Percentiles rank a stretch among this genome's conserved stretches.
These are phyloP conservation scores for Fulmarus glacialis DNA, from an alignment of 2,113 vertebrate genomes.

Conservation along the genomic window DNA sequence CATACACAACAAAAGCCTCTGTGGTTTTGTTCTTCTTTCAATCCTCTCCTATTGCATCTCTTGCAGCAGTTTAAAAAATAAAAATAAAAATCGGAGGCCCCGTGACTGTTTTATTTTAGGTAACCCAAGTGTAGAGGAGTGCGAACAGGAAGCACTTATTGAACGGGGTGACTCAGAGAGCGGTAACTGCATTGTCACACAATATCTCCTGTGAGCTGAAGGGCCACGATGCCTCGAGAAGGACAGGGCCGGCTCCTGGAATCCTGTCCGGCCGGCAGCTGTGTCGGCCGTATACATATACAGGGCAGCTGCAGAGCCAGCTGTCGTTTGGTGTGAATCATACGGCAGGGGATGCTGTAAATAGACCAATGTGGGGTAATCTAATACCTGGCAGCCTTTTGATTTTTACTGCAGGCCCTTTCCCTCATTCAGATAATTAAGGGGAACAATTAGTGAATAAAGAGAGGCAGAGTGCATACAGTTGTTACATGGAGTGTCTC, in stretches of 20 bases:
- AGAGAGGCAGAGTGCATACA: background rate
- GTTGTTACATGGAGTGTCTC: background rate
- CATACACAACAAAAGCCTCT: background rate
- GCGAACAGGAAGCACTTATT: background rate
- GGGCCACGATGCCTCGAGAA: constrained; percentile 76
- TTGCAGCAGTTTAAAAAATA: background rate
- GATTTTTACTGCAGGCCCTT: constrained; percentile 77
- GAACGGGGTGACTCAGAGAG: background rate
- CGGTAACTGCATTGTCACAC: constrained; percentile 13
- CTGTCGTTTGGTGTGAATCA: constrained; percentile 91
- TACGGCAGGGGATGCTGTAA: constrained; percentile 87
- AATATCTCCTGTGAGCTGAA: background rate
- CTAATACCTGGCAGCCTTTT: constrained; percentile 86
- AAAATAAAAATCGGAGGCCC: background rate
- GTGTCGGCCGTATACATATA: constrained; percentile 85
- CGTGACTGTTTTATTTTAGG: constrained; percentile 24
- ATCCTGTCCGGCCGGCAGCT: constrained; percentile 90
- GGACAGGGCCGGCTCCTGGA: constrained; percentile 82
- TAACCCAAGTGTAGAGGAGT: background rate
- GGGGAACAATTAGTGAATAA: constrained; percentile 15
- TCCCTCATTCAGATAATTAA: constrained; percentile 25
- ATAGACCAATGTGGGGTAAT: constrained; percentile 91
- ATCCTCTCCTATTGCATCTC: background rate
- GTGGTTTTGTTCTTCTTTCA: background rate
- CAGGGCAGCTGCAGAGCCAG: constrained; percentile 94